Conservation (phyloP, 2,113 vertebrate genomes). For the Solea senegalensis region DNA sequence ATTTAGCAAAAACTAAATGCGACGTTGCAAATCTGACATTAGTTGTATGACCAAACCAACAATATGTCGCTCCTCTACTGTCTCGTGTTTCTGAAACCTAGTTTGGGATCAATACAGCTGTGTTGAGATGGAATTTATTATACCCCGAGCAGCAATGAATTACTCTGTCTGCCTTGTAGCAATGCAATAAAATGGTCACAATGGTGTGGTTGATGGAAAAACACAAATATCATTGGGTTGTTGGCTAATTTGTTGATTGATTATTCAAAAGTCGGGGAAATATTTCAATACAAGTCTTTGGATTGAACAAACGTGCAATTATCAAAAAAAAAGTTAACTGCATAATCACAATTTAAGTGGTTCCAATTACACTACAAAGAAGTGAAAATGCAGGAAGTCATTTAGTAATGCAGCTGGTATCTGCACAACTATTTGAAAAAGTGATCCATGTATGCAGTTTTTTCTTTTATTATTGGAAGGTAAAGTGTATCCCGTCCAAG, state of each 20-base stretch:
- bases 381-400: no score
- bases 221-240: neutral
- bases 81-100: neutral
- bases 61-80: neutral
- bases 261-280: neutral
- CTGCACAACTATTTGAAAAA: neutral
- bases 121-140: neutral
- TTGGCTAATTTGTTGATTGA: neutral
- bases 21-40: neutral
- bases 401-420: neutral
- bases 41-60: neutral
- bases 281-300: neutral
- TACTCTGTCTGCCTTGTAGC: neutral
- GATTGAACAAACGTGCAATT: neutral
- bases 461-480: constrained; percentile 4
- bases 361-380: neutral
- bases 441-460: neutral
- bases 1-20: neutral
- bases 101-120: neutral
- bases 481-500: constrained; percentile 26
- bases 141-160: neutral
- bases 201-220: neutral
- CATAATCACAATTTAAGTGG: neutral
- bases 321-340: neutral
- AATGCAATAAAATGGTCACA: neutral